These are phyloP conservation scores for Gallinago jamesoni DNA, from an alignment of 2,113 vertebrate genomes.

Conservation along the genomic window DNA sequence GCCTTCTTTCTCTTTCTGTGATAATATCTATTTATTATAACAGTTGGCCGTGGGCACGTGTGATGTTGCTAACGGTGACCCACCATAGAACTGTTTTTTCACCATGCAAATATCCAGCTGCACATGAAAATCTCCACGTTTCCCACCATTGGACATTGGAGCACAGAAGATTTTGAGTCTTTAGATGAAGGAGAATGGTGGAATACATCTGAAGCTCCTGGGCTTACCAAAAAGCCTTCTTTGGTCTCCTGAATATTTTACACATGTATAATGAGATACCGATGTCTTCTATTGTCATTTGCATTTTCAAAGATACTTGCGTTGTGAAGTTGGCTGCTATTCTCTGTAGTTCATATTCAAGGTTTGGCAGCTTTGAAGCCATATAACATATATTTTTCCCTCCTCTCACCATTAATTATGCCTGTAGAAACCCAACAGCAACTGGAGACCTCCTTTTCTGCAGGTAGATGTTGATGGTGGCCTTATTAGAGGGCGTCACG, in stretches of 20 bases:
- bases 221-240: not conserved
- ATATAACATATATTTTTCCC: rapidly evolving
- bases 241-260: not conserved
- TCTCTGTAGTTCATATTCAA: not conserved
- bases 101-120: not conserved
- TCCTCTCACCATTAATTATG: not conserved
- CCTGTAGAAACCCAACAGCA: not conserved
- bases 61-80: not conserved
- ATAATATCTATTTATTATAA: not conserved
- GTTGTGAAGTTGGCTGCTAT: not conserved
- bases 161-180: not conserved
- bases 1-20: not conserved
- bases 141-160: not conserved
- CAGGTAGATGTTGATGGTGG: not conserved
- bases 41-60: not conserved
- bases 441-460: not conserved
- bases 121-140: not conserved
- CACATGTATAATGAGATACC: not conserved
- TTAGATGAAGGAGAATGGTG: not conserved
- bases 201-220: not conserved
- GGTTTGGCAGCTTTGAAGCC: not conserved
- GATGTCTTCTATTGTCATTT: not conserved
- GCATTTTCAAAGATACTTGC: not conserved
- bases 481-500: not conserved
- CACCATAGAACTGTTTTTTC: not conserved